Evolutionary conservation across 2,888 invertebrate genomes (phyloP).

Genomic region (Stramonita haemastoma): DNA sequence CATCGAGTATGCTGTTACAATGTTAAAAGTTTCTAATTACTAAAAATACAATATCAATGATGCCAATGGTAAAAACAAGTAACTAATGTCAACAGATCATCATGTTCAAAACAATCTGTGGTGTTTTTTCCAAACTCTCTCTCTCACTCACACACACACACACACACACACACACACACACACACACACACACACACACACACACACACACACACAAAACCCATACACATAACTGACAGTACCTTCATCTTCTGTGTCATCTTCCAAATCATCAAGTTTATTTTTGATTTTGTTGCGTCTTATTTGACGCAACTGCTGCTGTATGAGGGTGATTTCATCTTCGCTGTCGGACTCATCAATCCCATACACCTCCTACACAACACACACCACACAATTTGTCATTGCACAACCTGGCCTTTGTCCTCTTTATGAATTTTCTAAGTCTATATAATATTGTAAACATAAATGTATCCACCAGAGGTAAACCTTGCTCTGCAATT

Average conservation of each 20-base stretch:
- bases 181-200: too few species aligned
- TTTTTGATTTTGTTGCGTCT: slow-evolving; percentile 53
- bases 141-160: neutral
- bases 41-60: too few species aligned
- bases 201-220: too few species aligned
- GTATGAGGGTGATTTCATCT: slow-evolving; percentile 62
- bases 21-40: too few species aligned
- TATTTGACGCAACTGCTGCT: slow-evolving; percentile 60
- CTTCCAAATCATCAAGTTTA: slow-evolving; percentile 37
- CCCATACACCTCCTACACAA: slow-evolving; percentile 55
- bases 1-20: too few species aligned
- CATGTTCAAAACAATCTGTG: too few species aligned
- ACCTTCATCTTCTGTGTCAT: slow-evolving; percentile 7
- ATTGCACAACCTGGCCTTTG: neutral
- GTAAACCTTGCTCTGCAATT: neutral
- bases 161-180: neutral
- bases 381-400: neutral
- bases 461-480: neutral
- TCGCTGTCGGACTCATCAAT: slow-evolving; percentile 71
- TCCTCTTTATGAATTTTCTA: neutral
- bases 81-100: too few species aligned
- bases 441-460: neutral
- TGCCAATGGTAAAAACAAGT: too few species aligned
- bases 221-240: too few species aligned
- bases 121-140: too few species aligned